These are phyloP conservation scores for Campopleginae sp. DNA, from an alignment of 2,888 invertebrate genomes.

Conservation along the genomic window DNA sequence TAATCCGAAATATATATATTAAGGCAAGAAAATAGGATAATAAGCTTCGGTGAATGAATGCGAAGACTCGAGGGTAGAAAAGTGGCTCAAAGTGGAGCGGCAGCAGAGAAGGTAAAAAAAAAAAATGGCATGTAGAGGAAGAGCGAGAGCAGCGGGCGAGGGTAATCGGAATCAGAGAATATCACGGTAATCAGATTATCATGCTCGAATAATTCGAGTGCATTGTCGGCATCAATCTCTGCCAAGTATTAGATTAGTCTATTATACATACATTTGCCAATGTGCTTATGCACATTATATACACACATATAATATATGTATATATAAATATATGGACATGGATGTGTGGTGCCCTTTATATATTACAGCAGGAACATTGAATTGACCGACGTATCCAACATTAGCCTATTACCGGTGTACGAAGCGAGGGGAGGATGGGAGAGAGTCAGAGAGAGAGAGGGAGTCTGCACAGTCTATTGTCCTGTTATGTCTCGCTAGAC, in stretches of 20 bases:
- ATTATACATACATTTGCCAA: constrained; percentile 9
- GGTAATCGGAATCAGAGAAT: constrained; percentile 55
- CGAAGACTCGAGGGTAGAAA: constrained; percentile 8
- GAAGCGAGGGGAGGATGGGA: not conserved
- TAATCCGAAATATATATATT: constrained; percentile 1
- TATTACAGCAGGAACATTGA: constrained; percentile 43
- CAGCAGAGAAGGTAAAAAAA: too few species aligned
- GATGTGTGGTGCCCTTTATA: constrained; percentile 3
- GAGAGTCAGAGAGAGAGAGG: constrained; percentile 13
- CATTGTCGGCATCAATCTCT: constrained; percentile 52
- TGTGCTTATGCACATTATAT: not conserved
- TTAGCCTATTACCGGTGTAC: constrained; percentile 69
- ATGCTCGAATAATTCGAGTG: constrained; percentile 64
- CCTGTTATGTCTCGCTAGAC: constrained; percentile 52
- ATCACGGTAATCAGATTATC: constrained; percentile 61
- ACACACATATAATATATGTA: not conserved
- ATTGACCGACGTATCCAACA: constrained; percentile 66
- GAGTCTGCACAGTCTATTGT: constrained; percentile 59
- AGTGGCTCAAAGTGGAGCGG: not conserved
- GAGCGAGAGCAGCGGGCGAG: not conserved
- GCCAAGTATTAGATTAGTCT: constrained; percentile 36
- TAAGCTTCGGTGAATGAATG: not conserved
- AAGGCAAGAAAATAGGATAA: constrained; percentile 23
- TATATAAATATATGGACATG: not conserved
- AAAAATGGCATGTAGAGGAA: not conserved